phyloP scores from a whole-genome alignment of 2,888 invertebrate genomes.

The Agonopterix heracliana region DNA sequence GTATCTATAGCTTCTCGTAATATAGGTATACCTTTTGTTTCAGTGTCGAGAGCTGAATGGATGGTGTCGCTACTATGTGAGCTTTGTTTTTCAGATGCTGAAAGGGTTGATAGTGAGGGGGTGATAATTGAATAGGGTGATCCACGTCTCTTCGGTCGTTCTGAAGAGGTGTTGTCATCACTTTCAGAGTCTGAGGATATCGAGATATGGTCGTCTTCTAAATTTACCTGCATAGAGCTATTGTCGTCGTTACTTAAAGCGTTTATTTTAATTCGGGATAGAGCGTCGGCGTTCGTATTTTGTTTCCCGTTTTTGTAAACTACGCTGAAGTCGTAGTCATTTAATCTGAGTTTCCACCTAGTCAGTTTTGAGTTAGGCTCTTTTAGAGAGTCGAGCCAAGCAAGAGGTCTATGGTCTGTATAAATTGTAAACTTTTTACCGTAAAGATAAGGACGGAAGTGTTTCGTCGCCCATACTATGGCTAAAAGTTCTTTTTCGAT shows the following conservation, averaged over 20 bases:
- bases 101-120: neutral
- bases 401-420: constrained; percentile 15
- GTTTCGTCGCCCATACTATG: constrained; percentile 8
- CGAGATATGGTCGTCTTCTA: neutral
- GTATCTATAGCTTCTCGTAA: constrained; percentile 11
- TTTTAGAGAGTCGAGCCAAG: constrained; percentile 15
- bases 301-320: constrained; percentile 9
- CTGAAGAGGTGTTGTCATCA: neutral
- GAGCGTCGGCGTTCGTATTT: too few species aligned
- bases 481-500: constrained; percentile 12
- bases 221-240: constrained; percentile 8
- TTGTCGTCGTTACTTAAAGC: neutral
- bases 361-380: constrained; percentile 16
- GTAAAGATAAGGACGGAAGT: constrained; percentile 12
- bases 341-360: constrained; percentile 11
- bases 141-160: neutral
- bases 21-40: constrained; percentile 6
- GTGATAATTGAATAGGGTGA: neutral
- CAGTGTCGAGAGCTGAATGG: constrained; percentile 1
- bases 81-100: neutral
- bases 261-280: constrained; percentile 6
- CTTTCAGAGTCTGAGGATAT: neutral
- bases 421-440: constrained; percentile 10
- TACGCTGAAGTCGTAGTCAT: constrained; percentile 14
- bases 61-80: neutral